Percentiles rank a stretch among this genome's conserved stretches.
Evolutionary conservation across 2,888 invertebrate genomes (phyloP).

Genomic region (Junonia oenone): DNA sequence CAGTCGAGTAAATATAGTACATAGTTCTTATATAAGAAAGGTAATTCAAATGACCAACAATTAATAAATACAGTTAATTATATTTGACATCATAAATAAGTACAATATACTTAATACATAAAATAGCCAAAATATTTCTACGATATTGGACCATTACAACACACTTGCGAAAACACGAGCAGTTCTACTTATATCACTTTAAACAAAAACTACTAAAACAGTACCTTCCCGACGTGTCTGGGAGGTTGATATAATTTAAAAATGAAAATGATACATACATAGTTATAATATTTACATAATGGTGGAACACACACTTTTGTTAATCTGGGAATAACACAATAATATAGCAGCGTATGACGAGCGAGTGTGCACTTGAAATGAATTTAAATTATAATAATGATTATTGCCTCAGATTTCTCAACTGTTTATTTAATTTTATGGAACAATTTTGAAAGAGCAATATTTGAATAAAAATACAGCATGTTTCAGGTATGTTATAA

Average conservation of each 20-base stretch:
- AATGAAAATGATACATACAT: conserved; percentile 19
- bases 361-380: conserved; percentile 34
- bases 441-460: neutral
- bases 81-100: conserved; percentile 2
- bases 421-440: neutral
- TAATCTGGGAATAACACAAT: conserved; percentile 61
- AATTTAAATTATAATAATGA: neutral
- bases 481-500: neutral
- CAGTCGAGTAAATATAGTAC: neutral
- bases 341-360: conserved; percentile 74
- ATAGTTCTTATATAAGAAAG: neutral
- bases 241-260: conserved; percentile 23
- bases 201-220: conserved; percentile 25
- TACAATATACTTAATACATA: conserved; percentile 43
- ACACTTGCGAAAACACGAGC: conserved; percentile 25
- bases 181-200: conserved; percentile 20
- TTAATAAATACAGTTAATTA: neutral
- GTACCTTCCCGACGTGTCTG: conserved; percentile 27
- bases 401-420: neutral
- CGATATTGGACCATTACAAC: conserved; percentile 14
- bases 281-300: conserved; percentile 22
- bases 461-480: neutral
- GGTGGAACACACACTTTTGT: conserved; percentile 46
- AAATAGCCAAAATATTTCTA: conserved; percentile 70
- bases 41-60: conserved; percentile 4